Evolutionary conservation across 1,140 invertebrate species (phyloP).

Genomic region (Nebria ingens): DNA sequence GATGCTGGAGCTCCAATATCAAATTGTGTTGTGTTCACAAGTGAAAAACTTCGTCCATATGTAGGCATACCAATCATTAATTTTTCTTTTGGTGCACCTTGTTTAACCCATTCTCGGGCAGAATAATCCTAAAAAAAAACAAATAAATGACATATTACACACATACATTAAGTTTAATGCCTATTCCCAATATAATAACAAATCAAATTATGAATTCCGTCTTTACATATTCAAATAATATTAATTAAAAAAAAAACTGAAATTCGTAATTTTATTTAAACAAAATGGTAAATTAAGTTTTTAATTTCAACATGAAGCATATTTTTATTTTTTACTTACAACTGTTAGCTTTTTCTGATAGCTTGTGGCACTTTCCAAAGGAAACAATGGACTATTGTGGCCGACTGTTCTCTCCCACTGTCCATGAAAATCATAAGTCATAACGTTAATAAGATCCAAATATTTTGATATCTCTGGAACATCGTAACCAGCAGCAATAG

Average conservation of each 20-base stretch:
- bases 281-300: no score
- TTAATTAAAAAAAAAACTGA: no score
- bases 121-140: conserved; percentile 63
- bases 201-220: no score
- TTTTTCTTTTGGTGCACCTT: conserved; percentile 91
- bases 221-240: no score
- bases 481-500: conserved; percentile 87
- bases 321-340: conserved; percentile 42
- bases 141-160: no score
- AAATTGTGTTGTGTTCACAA: conserved; percentile 79
- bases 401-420: conserved; percentile 88
- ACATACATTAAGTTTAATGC: no score
- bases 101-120: conserved; percentile 84
- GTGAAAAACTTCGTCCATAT: conserved; percentile 87
- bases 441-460: conserved; percentile 86
- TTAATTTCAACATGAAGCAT: no score
- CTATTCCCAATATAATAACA: no score
- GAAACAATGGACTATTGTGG: conserved; percentile 83
- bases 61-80: conserved; percentile 91
- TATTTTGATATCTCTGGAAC: conserved; percentile 90
- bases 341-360: conserved; percentile 87
- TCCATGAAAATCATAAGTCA: conserved; percentile 93
- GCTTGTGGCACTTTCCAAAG: conserved; percentile 76
- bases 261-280: no score
- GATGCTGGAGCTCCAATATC: conserved; percentile 87